Evolutionary conservation across 2,888 invertebrate genomes (phyloP).

Genomic region (Agrypnus murinus): DNA sequence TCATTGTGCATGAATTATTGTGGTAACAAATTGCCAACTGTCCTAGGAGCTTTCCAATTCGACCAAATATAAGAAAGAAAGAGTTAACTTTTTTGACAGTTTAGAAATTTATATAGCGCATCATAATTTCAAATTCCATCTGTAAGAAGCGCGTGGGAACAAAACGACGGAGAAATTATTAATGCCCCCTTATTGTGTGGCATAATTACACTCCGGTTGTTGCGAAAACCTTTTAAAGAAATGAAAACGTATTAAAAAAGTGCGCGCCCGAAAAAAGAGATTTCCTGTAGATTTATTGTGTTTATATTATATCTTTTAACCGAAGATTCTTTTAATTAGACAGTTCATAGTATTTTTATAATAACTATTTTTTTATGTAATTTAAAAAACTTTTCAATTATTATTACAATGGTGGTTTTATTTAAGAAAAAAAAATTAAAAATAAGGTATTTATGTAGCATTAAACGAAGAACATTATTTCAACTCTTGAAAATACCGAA

Average conservation of each 20-base stretch:
- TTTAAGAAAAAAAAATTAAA: too few species aligned
- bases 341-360: too few species aligned
- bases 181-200: slow-evolving; percentile 65
- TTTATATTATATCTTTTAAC: slow-evolving; percentile 26
- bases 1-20: slow-evolving; percentile 36
- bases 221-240: slow-evolving; percentile 66
- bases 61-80: slow-evolving; percentile 44
- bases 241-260: slow-evolving; percentile 65
- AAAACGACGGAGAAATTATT: slow-evolving; percentile 62
- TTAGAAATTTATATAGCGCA: slow-evolving; percentile 56
- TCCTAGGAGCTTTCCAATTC: slow-evolving; percentile 46
- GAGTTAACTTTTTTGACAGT: slow-evolving; percentile 52
- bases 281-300: slow-evolving; percentile 52
- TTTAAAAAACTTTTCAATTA: too few species aligned
- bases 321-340: not conserved
- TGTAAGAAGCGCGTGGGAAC: slow-evolving; percentile 56
- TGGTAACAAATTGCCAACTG: slow-evolving; percentile 40
- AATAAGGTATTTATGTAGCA: too few species aligned
- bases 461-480: too few species aligned
- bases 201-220: slow-evolving; percentile 63
- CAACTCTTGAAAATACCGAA: too few species aligned
- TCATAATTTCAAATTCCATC: slow-evolving; percentile 57
- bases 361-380: too few species aligned
- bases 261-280: slow-evolving; percentile 55
- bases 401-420: too few species aligned